Conservation (phyloP, 2,113 vertebrate genomes). For the Lota lota region DNA sequence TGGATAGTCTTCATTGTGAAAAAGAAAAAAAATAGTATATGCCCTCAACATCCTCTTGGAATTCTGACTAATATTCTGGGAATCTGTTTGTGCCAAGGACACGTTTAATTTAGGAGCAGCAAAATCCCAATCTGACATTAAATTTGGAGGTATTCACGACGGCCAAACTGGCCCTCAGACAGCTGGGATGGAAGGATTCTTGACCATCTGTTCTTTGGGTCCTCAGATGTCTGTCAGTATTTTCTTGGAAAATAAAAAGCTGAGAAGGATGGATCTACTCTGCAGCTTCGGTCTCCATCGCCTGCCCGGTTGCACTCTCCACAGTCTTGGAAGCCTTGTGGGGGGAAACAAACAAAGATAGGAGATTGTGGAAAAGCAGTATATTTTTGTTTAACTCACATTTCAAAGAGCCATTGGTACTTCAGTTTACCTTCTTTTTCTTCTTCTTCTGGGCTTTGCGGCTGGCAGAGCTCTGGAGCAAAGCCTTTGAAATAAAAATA, state of each 20-base stretch:
- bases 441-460: slow-evolving; percentile 98
- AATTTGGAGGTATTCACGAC: slow-evolving; percentile 67
- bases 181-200: slow-evolving; percentile 63
- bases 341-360: background rate
- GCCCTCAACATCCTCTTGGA: slow-evolving; percentile 34
- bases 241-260: slow-evolving; percentile 39
- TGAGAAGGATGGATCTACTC: slow-evolving; percentile 73
- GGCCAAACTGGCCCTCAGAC: slow-evolving; percentile 60
- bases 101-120: slow-evolving; percentile 61
- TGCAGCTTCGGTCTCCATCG: slow-evolving; percentile 83
- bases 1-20: slow-evolving; percentile 25
- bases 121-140: slow-evolving; percentile 66
- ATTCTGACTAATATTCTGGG: slow-evolving; percentile 27
- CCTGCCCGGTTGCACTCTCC: slow-evolving; percentile 88
- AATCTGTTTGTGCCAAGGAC: slow-evolving; percentile 40
- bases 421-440: slow-evolving; percentile 92
- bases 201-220: slow-evolving; percentile 69
- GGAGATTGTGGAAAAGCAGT: too few relatives aligned
- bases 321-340: slow-evolving; percentile 90
- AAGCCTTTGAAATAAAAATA: slow-evolving; percentile 72
- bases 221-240: slow-evolving; percentile 57
- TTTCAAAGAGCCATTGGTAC: background rate
- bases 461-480: slow-evolving; percentile 95
- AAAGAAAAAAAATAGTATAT: slow-evolving; percentile 10
- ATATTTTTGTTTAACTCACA: background rate